These are phyloP conservation scores for Atta texana DNA, from an alignment of 1,140 invertebrate species.

Conservation along the genomic window DNA sequence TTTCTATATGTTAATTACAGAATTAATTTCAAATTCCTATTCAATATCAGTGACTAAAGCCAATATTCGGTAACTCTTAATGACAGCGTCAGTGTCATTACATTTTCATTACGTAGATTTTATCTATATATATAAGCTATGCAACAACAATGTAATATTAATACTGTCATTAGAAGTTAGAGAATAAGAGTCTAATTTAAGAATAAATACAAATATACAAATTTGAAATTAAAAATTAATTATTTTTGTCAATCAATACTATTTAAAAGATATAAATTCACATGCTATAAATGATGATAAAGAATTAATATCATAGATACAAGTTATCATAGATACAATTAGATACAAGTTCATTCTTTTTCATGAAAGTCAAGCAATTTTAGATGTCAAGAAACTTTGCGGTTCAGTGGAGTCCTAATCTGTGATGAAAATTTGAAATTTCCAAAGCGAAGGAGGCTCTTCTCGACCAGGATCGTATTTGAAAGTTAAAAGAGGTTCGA, in stretches of 20 bases:
- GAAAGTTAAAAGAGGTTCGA: slow-evolving; percentile 73
- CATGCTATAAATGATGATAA: not conserved
- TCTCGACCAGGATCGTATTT: slow-evolving; percentile 29
- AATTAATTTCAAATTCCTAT: slow-evolving; percentile 10
- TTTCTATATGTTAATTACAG: not conserved
- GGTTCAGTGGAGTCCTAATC: not conserved
- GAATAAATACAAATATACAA: not conserved
- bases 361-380: not conserved
- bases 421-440: slow-evolving; percentile 44
- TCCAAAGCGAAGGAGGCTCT: slow-evolving; percentile 12
- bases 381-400: not conserved
- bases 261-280: slow-evolving; percentile 3
- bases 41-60: no score
- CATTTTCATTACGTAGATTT: no score
- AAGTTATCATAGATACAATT: no score
- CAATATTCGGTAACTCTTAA: no score
- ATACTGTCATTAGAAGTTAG: no score
- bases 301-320: not conserved
- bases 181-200: not conserved
- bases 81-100: no score
- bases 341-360: not conserved
- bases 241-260: not conserved
- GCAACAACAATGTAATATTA: no score
- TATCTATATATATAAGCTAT: no score
- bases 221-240: not conserved